Evolutionary conservation across 1,140 invertebrate species (phyloP), one percentile per base, ranked within the genome.

Genomic region (Aporrectodea caliginosa): DNA sequence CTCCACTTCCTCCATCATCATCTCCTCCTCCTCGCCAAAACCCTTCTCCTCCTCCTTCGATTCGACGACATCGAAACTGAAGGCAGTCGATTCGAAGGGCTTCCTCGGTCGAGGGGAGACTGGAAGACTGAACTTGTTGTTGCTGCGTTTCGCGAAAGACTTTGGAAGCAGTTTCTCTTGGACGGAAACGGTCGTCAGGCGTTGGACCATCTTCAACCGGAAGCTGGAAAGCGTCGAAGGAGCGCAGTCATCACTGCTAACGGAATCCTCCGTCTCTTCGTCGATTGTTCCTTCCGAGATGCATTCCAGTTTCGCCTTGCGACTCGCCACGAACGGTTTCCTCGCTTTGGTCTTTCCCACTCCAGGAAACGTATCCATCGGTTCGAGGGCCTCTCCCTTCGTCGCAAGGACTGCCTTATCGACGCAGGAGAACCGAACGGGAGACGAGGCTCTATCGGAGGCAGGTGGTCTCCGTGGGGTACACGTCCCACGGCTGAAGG

Each of bases 361-460:
- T 30, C 70, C 27, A 31, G n/a, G 75, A 32, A 73, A 81, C 1
- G 34, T 77, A 35, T 81, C 80, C 16, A 73, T 35, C 1, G 76
- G 76, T 29, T 78, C 80, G 12, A 43, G 35, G 14, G 68, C 30
- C 35, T 81, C 80, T 2, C 35, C 80, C 68, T 74, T 73, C 29
- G 30, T 81, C 29, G 73, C 76, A 34, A 72, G 35, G 31, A 73
- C 71, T 12, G 70, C 35, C 43, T 78, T 81, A 68, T 81, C 80
- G 16, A 27, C 33, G 16, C 32, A 34, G 31, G n/a, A 16, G 69
- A 74, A 30, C 32, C 32, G 22, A n/a, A 81, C 43, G 16, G 80
- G 80, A 33, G 80, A 81, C 16, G 76, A 78, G 32, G 76, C 77
- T 31, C 77, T 31, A 33, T 81, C 76, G 30, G 34, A 30, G 34